Evolutionary conservation across 2,888 invertebrate genomes (phyloP), one percentile per base, ranked within the genome.

Genomic region (Hypercompe scribonia): DNA sequence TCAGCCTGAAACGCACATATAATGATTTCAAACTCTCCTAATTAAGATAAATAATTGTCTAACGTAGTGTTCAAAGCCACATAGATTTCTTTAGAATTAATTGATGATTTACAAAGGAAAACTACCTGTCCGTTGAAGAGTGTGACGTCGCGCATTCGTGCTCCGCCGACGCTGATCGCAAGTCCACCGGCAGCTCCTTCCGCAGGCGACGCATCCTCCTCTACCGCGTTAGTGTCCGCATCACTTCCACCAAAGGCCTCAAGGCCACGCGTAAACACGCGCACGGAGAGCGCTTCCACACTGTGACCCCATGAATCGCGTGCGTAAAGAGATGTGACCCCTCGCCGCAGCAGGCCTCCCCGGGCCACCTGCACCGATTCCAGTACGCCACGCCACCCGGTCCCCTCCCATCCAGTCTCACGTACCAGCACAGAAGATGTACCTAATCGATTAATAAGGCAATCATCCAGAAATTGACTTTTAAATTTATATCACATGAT

Each of bases 301-400:
- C 58, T 64, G 74, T 70, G 46, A 76, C 71, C 73, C 11, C 0
- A 66, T 4, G 39, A 70, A 74, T 76, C 77, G 0, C 13, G 61
- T 67, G 85, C 84, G 42, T 54, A 65, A 80, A 94, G 89, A 18
- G 81, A 75, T 73, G 92, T 92, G 46, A 72, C 68, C 31, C 90
- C 93, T 81, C 89, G 90, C 79, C 87, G 65, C 33, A 93, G 90
- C 89, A 90, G 80, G 1, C 90, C 92, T 54, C 76, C 87, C 67
- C 82, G 80, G 80, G 92, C 91, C 84, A 93, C 76, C 88, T 91
- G 92, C 88, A 87, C 75, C 67, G 93, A 89, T 81, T 87, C 86
- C 76, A 93, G 90, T 80, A 18, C 65, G 58, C 87, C 88, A 76
- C 76, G 66, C 87, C 89, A 86, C 67, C 85, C 88, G 68, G 77